Percentiles rank a stretch among this genome's conserved stretches.
Conservation (phyloP, 2,113 vertebrate genomes). For the cat (Felis catus) region DNA sequence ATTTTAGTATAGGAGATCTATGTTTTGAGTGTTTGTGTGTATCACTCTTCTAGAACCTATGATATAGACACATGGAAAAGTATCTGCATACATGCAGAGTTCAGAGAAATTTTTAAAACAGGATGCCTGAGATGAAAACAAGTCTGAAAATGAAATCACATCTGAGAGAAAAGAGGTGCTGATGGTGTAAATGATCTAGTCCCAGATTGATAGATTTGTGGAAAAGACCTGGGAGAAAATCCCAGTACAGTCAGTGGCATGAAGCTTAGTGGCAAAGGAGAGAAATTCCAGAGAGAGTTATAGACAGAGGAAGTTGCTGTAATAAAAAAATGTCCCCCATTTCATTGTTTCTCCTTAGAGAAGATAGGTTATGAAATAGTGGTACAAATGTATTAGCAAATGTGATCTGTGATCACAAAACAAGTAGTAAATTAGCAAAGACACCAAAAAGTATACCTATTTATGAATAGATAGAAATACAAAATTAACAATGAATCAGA, state of each 20-base stretch:
- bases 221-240: not conserved
- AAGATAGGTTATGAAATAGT: not conserved
- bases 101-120: not conserved
- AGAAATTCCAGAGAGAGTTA: not conserved
- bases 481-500: not conserved
- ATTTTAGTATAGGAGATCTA: not conserved
- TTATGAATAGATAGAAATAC: not conserved
- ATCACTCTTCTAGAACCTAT: not conserved
- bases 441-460: not conserved
- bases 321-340: not conserved
- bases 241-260: not conserved
- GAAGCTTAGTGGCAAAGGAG: not conserved
- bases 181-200: not conserved
- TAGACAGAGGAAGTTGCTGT: not conserved
- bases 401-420: not conserved
- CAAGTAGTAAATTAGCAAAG: not conserved
- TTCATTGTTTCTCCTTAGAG: not conserved
- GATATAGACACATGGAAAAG: not conserved
- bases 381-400: not conserved
- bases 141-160: not conserved
- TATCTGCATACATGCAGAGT: not conserved
- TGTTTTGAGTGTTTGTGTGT: not conserved
- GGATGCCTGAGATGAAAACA: not conserved
- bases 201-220: not conserved
- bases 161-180: not conserved